A percentile compares a stretch with the other conserved stretches of the same genome.
These are phyloP conservation scores for Trichacis sp. DNA, from an alignment of 2,888 invertebrate species.

Conservation along the genomic window DNA sequence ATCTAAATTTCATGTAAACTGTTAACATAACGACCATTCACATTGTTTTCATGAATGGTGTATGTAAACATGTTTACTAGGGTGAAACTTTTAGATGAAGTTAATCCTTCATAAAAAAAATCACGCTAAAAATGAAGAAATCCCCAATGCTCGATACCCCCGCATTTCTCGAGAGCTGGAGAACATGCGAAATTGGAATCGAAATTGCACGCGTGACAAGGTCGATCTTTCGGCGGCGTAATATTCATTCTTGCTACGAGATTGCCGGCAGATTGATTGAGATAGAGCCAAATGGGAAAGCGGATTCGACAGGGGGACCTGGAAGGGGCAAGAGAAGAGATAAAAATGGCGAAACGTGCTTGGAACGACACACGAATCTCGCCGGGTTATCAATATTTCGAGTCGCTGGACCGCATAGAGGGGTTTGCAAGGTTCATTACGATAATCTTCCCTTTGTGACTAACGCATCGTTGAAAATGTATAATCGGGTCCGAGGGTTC, in stretches of 20 bases:
- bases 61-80: too few species aligned
- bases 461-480: conserved; percentile 63
- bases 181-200: conserved; percentile 26
- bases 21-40: too few species aligned
- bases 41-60: too few species aligned
- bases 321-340: background rate
- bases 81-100: too few species aligned
- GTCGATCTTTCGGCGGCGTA: conserved; percentile 23
- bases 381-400: conserved; percentile 60
- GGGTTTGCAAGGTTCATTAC: conserved; percentile 61
- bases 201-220: conserved; percentile 35
- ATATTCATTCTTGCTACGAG: conserved; percentile 33
- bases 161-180: conserved; percentile 10
- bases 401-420: conserved; percentile 59
- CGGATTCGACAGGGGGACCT: background rate
- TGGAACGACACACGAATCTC: conserved; percentile 20
- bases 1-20: too few species aligned
- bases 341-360: background rate
- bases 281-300: conserved; percentile 9
- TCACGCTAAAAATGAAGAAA: too few species aligned
- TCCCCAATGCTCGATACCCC: conserved; percentile 16
- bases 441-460: conserved; percentile 63
- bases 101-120: too few species aligned
- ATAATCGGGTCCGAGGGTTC: conserved; percentile 56
- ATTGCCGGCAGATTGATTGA: conserved; percentile 25